These are phyloP conservation scores for Ianthella basta DNA, from an alignment of 37 sponge, comb jelly and placozoan genomes.

Conservation along the genomic window DNA sequence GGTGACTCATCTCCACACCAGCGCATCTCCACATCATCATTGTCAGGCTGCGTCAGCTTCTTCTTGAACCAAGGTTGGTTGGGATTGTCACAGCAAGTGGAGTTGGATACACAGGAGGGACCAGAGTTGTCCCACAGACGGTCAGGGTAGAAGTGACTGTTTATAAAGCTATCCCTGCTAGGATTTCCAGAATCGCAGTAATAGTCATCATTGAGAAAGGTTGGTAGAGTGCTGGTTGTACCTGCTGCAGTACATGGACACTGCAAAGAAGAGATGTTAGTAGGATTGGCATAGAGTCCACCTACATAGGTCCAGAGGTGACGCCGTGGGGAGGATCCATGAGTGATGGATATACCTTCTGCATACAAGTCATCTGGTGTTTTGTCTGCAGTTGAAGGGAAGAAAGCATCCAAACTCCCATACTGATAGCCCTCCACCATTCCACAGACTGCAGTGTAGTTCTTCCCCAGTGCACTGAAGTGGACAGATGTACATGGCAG, in stretches of 20 bases:
- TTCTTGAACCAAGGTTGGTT: constrained; percentile 32
- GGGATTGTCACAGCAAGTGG: constrained; percentile 32
- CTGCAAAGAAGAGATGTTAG: neutral
- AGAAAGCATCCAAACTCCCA: neutral
- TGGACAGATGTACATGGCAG: constrained; percentile 13
- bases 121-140: constrained; percentile 26
- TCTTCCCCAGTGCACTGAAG: constrained; percentile 5
- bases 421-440: constrained; percentile 28
- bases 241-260: neutral
- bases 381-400: neutral
- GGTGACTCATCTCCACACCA: neutral
- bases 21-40: constrained; percentile 13
- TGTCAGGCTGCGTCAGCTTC: constrained; percentile 8
- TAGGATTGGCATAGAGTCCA: neutral
- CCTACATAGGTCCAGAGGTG: constrained; percentile 25
- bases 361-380: neutral
- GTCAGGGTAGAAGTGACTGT: constrained; percentile 13
- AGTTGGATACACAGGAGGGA: constrained; percentile 11
- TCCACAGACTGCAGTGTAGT: constrained; percentile 28
- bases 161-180: neutral
- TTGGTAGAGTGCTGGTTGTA: neutral
- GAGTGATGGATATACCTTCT: constrained; percentile 14
- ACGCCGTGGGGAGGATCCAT: neutral
- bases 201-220: neutral
- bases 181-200: neutral